phyloP scores from a whole-genome alignment of 1,140 invertebrate species.

The Aphidius ervi region DNA sequence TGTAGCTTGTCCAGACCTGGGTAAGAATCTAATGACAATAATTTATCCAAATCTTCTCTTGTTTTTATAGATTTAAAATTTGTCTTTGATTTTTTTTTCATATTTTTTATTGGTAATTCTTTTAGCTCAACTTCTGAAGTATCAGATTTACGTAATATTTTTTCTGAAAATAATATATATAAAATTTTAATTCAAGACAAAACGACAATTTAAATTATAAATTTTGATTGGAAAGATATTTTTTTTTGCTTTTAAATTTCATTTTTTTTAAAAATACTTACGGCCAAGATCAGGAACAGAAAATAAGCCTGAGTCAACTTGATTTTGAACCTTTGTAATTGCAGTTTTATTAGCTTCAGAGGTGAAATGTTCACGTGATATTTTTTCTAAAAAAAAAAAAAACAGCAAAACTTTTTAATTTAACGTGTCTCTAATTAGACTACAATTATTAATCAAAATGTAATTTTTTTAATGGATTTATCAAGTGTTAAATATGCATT shows the following conservation, averaged over 20 bases:
- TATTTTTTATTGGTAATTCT: no score
- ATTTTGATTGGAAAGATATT: no score
- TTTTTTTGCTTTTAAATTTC: no score
- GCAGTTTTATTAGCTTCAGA: no score
- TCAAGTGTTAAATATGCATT: no score
- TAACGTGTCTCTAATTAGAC: no score
- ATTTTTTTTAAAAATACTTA: constrained; percentile 1
- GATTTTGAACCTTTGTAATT: neutral
- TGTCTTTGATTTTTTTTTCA: no score
- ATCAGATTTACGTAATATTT: constrained; percentile 14
- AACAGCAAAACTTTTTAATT: neutral
- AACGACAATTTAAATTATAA: neutral
- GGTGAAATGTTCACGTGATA: constrained; percentile 12
- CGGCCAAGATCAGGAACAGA: neutral
- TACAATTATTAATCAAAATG: no score
- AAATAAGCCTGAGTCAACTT: neutral
- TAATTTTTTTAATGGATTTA: no score
- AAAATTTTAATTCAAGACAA: no score
- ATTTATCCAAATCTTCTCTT: constrained; percentile 26
- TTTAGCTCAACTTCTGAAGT: no score
- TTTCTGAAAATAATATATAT: constrained; percentile 6
- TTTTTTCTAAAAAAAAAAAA: constrained; percentile 4
- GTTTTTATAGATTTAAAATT: constrained; percentile 18
- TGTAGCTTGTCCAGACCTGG: constrained; percentile 34
- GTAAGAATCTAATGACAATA: constrained; percentile 30